Percentiles rank a stretch among this genome's conserved stretches.
phyloP scores from a whole-genome alignment of 2,888 invertebrate genomes.

The Lasioglossum malachurum region DNA sequence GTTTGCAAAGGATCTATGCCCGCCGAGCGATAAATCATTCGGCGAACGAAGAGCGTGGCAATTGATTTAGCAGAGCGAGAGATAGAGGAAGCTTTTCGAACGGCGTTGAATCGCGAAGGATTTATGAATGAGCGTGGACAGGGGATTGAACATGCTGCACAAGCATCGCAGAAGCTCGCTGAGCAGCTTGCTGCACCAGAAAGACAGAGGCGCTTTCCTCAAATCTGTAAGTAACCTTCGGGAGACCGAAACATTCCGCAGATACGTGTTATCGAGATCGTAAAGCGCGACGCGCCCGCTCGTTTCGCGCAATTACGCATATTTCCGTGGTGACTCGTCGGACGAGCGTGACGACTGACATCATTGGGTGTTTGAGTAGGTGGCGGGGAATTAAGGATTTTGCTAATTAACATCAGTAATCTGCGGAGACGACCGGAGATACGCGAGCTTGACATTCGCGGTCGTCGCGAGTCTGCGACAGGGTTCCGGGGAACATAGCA shows the following conservation, averaged over 20 bases:
- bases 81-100: not conserved
- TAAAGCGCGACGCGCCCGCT: conserved; percentile 24
- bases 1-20: conserved; percentile 3
- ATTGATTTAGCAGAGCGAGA: not conserved
- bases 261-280: conserved; percentile 43
- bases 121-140: conserved; percentile 76
- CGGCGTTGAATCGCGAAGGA: conserved; percentile 13
- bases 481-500: not conserved
- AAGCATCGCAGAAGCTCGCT: conserved; percentile 64
- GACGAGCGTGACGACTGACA: conserved; percentile 44
- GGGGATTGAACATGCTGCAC: conserved; percentile 73
- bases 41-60: conserved; percentile 1
- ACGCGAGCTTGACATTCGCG: not conserved
- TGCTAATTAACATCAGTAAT: conserved; percentile 29
- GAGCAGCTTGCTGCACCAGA: conserved; percentile 48
- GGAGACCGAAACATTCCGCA: not conserved
- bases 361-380: conserved; percentile 56
- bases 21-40: not conserved
- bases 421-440: not conserved
- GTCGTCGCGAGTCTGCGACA: not conserved
- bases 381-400: conserved; percentile 53
- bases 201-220: conserved; percentile 68
- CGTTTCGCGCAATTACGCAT: conserved; percentile 54
- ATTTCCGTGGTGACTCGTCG: conserved; percentile 50
- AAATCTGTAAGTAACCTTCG: conserved; percentile 71